Evolutionary conservation across 2,888 invertebrate genomes (phyloP), one percentile per base, ranked within the genome.

Genomic region (Eupithecia subfuscata): DNA sequence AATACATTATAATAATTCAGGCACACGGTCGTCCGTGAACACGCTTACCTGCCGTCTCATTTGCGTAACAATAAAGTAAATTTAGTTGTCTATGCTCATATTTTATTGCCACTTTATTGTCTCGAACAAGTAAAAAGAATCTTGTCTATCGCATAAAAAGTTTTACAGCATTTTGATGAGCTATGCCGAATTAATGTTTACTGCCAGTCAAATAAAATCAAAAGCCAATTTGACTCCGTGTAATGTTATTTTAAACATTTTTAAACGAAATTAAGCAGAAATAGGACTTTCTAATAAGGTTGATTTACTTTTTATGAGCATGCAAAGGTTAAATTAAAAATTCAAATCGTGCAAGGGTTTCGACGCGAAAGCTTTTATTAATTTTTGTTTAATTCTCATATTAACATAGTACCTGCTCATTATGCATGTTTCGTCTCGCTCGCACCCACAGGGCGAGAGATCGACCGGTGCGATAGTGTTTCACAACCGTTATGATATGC

Each of bases 21-120:
- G 65, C 80, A 82, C 89, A 89, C 87, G 88, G 73, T 18, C 82
- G 83, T 64, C 52, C 88, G 87, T 89, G 89, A 81, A 82, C 75
- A 70, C 77, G 88, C 87, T 75, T 88, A 87, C 79, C 78, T 77
- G 70, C 76, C 78, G 52, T 75, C 82, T 82, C 82, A 90, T 89
- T 89, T 88, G 84, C 85, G 83, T 88, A 84, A 82, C 40, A 79
- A 82, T 83, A 52, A 85, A 82, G 79, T 77, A 74, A 76, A 82
- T 84, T 80, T 84, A 85, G 82, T 60, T 60, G 60, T 60, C 80
- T 82, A 81, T 82, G 79, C 79, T 80, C 82, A 83, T 80, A 82
- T 81, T 87, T 86, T 85, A 86, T 86, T 83, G 82, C 79, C 79
- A 65, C 80, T 82, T 85, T 84, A 85, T 84, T 83, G 84, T 83